Conservation (phyloP, 2,113 vertebrate species). For the Lophotis ruficrista region DNA sequence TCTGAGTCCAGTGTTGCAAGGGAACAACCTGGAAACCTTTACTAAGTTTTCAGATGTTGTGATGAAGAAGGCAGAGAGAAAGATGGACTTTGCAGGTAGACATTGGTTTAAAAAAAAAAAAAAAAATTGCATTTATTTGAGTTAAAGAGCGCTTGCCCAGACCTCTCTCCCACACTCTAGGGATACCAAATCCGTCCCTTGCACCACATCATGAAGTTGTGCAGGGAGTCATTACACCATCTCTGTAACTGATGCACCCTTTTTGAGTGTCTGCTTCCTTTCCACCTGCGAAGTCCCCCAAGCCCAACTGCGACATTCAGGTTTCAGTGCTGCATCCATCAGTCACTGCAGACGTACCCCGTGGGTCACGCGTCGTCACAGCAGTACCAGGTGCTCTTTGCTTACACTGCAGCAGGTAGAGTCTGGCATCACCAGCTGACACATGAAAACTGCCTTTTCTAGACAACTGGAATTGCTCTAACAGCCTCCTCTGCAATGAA, state of each 20-base stretch:
- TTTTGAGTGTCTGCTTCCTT: neutral
- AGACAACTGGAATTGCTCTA: neutral
- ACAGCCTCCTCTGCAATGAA: neutral
- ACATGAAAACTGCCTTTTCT: neutral
- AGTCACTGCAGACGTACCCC: too few relatives aligned
- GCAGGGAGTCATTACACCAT: neutral
- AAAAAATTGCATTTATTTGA: neutral
- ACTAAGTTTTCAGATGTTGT: neutral
- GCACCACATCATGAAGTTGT: neutral
- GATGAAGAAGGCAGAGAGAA: neutral
- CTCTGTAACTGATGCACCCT: neutral
- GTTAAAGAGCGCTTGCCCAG: neutral
- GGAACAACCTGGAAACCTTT: neutral
- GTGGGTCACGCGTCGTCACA: fast-evolving
- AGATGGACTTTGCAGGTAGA: neutral
- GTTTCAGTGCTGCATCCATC: neutral
- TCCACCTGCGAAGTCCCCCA: neutral
- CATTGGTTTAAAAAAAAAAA: neutral
- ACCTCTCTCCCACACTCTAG: neutral
- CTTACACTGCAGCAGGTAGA: neutral
- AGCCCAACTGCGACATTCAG: neutral
- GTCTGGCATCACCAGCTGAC: neutral
- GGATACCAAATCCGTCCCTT: neutral
- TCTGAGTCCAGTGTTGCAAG: neutral
- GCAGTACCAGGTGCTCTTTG: fast-evolving